These are phyloP conservation scores for Rhabditoides inermis DNA, from an alignment of 2,888 invertebrate genomes.

Conservation along the genomic window DNA sequence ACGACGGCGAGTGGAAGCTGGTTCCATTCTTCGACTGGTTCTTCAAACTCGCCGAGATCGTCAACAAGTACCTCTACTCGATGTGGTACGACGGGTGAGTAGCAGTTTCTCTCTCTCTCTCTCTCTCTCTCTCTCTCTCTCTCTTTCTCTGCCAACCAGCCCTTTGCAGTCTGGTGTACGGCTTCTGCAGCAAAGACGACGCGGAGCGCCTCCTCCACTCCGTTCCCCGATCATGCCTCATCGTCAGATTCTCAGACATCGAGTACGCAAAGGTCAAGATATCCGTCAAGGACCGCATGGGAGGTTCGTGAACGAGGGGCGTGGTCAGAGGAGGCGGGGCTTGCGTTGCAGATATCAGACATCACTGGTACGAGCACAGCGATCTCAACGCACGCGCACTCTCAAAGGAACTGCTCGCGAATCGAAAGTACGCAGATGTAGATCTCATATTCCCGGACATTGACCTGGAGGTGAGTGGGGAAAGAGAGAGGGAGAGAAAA, in stretches of 20 bases:
- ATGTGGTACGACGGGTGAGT: conserved; percentile 51
- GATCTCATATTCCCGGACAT: conserved; percentile 50
- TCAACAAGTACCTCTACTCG: conserved; percentile 47
- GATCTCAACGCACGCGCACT: conserved; percentile 41
- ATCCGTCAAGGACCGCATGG: conserved; percentile 40
- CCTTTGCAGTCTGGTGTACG: conserved; percentile 40
- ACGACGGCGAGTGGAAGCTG: conserved; percentile 51
- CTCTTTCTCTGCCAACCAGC: background rate
- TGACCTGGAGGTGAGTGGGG: conserved; percentile 35
- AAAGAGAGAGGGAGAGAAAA: too few species aligned
- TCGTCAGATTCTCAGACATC: conserved; percentile 49
- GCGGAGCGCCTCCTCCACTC: conserved; percentile 42
- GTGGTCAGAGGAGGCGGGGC: background rate
- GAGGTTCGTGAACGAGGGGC: conserved; percentile 21
- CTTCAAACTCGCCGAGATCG: conserved; percentile 49
- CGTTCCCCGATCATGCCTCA: conserved; percentile 32
- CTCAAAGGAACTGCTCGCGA: conserved; percentile 39
- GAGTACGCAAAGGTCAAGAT: conserved; percentile 50
- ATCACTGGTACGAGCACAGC: conserved; percentile 50
- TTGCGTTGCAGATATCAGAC: conserved; percentile 36
- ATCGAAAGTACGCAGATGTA: conserved; percentile 42
- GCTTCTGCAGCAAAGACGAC: conserved; percentile 50
- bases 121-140: background rate
- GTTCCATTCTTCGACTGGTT: conserved; percentile 45
- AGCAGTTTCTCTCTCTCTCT: background rate